A percentile compares a stretch with the other conserved stretches of the same genome.
Conservation (phyloP, 2,113 vertebrate genomes). For the Phaethornis superciliosus region DNA sequence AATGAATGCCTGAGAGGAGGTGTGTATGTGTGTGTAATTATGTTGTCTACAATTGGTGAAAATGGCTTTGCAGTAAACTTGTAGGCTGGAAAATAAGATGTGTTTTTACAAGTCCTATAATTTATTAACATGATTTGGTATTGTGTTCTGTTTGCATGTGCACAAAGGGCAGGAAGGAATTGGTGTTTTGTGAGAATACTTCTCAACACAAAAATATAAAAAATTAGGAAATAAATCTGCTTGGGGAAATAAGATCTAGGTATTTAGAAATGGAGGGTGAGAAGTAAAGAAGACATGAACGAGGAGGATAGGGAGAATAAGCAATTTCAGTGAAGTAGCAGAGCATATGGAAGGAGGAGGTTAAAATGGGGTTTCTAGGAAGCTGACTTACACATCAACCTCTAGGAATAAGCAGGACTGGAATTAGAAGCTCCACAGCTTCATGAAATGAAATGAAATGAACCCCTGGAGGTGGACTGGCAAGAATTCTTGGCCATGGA, state of each 20-base stretch:
- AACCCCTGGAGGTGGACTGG: background rate
- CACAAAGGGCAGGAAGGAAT: constrained; percentile 5
- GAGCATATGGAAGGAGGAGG: background rate
- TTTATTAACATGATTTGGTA: constrained; percentile 53
- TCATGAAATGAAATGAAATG: background rate
- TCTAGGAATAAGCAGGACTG: background rate
- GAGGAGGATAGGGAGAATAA: background rate
- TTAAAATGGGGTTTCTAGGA: background rate
- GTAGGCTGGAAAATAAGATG: constrained; percentile 51
- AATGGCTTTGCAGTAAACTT: constrained; percentile 53
- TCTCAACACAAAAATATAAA: background rate
- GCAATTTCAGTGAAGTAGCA: background rate
- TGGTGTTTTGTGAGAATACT: background rate
- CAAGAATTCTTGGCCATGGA: background rate
- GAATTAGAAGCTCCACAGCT: background rate
- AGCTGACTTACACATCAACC: background rate
- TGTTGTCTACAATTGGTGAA: constrained; percentile 47
- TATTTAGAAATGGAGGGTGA: background rate
- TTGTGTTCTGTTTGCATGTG: background rate
- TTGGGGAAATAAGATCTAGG: background rate
- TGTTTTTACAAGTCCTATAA: constrained; percentile 53
- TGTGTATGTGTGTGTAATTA: constrained; percentile 46
- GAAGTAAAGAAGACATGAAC: background rate
- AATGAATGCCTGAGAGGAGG: constrained; percentile 5
- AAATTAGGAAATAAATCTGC: background rate